These are phyloP conservation scores for Archivesica marissinica DNA, from an alignment of 1,140 invertebrate genomes.

Conservation along the genomic window DNA sequence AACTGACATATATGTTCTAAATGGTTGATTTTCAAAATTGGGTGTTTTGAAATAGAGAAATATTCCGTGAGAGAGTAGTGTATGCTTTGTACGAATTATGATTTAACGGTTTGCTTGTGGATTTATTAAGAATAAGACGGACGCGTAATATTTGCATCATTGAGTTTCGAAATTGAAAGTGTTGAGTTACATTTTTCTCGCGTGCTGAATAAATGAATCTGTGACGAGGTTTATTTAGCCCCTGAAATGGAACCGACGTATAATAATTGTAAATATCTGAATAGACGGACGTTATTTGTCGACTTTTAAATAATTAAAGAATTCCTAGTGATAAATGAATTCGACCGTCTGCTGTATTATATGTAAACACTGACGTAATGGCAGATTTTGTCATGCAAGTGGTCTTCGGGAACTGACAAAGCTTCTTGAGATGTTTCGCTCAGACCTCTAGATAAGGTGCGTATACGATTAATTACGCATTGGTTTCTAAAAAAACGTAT, in stretches of 20 bases:
- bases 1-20: constrained; percentile 52
- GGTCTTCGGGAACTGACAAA: too few relatives aligned
- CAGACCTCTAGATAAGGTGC: too few relatives aligned
- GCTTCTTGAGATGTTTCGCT: too few relatives aligned
- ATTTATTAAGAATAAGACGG: constrained; percentile 22
- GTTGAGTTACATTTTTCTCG: constrained; percentile 21
- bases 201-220: constrained; percentile 29
- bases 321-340: constrained; percentile 9
- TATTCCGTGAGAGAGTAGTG: constrained; percentile 21
- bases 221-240: background rate
- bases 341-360: too few relatives aligned
- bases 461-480: too few relatives aligned
- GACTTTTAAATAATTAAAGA: constrained; percentile 24
- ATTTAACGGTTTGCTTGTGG: constrained; percentile 28
- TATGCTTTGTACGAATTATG: constrained; percentile 20
- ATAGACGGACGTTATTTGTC: background rate
- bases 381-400: too few relatives aligned
- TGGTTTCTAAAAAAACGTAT: too few relatives aligned
- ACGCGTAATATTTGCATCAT: constrained; percentile 26
- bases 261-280: constrained; percentile 26
- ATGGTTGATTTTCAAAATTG: constrained; percentile 57
- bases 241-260: background rate
- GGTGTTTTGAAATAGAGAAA: constrained; percentile 32
- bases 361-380: too few relatives aligned
- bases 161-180: constrained; percentile 54